Evolutionary conservation across 2,888 invertebrate species (phyloP).

Genomic region (Dascillus cervinus): DNA sequence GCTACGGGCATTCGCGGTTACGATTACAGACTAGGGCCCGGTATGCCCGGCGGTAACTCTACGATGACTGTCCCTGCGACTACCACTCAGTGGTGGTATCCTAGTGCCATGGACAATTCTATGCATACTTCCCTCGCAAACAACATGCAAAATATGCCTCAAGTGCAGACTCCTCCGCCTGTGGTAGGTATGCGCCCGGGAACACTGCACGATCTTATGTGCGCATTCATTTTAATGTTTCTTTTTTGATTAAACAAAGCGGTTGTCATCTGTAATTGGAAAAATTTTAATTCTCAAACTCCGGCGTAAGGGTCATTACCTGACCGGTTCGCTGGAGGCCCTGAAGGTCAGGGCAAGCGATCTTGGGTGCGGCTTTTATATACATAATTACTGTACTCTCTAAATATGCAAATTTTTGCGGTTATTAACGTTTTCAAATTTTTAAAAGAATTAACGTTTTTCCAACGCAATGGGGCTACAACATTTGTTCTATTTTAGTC

Average conservation of each 20-base stretch:
- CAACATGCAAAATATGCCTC: slow-evolving; percentile 35
- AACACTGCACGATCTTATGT: no score
- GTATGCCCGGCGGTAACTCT: slow-evolving; percentile 42
- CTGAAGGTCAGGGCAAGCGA: slow-evolving; percentile 36
- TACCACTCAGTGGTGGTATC: slow-evolving; percentile 70
- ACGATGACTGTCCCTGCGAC: slow-evolving; percentile 42
- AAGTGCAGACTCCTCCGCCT: slow-evolving; percentile 41
- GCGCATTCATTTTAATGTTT: no score
- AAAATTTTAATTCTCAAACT: slow-evolving; percentile 9
- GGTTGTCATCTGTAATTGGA: no score
- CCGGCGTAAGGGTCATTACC: slow-evolving; percentile 28
- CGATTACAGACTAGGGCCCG: slow-evolving; percentile 64
- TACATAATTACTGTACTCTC: slow-evolving; percentile 13
- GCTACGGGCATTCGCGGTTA: slow-evolving; percentile 48
- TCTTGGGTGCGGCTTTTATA: slow-evolving; percentile 29
- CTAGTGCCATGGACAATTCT: slow-evolving; percentile 52
- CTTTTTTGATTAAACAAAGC: no score
- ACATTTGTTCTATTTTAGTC: slow-evolving; percentile 17
- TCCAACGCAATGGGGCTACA: background rate
- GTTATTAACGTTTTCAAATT: background rate
- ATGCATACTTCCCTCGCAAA: slow-evolving; percentile 40
- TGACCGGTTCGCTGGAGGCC: slow-evolving; percentile 32
- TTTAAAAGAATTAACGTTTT: background rate
- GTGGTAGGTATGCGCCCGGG: slow-evolving; percentile 40
- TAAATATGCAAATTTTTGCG: slow-evolving; percentile 8